Conservation (phyloP, 1,140 invertebrate species). For the Papilio aristodemus region DNA sequence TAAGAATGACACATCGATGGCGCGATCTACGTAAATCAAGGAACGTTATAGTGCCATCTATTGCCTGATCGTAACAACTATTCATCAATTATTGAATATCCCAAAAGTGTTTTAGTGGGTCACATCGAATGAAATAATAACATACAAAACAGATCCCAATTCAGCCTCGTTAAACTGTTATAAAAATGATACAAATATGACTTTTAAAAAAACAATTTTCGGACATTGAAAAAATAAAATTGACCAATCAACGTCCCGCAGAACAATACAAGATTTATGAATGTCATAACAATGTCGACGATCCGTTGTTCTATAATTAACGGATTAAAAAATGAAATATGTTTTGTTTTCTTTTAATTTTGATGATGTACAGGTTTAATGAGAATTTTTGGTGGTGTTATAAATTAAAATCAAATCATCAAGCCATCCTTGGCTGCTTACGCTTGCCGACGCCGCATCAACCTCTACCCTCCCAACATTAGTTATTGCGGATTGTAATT, state of each 20-base stretch:
- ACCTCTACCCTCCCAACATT: too few species aligned
- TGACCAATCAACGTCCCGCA: constrained; percentile 1
- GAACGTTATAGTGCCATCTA: background rate
- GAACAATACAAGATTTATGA: constrained; percentile 9
- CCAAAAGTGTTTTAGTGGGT: background rate
- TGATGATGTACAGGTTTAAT: background rate
- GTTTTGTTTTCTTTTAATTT: background rate
- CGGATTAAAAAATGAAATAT: background rate
- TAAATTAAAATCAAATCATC: background rate
- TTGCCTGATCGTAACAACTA: background rate
- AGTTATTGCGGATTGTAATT: too few species aligned
- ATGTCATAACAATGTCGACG: background rate
- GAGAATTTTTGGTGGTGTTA: background rate
- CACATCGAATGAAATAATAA: too few species aligned
- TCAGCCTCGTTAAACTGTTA: too few species aligned
- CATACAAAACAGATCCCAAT: too few species aligned
- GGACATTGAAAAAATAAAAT: background rate
- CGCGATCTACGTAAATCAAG: too few species aligned
- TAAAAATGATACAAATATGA: background rate
- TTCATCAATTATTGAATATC: background rate
- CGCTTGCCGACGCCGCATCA: too few species aligned
- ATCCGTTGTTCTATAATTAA: constrained; percentile 5
- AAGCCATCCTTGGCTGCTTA: too few species aligned
- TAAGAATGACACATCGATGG: too few species aligned
- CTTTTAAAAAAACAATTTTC: background rate